phyloP scores from a whole-genome alignment of 2,113 vertebrate genomes.

The Phoxinus phoxinus region DNA sequence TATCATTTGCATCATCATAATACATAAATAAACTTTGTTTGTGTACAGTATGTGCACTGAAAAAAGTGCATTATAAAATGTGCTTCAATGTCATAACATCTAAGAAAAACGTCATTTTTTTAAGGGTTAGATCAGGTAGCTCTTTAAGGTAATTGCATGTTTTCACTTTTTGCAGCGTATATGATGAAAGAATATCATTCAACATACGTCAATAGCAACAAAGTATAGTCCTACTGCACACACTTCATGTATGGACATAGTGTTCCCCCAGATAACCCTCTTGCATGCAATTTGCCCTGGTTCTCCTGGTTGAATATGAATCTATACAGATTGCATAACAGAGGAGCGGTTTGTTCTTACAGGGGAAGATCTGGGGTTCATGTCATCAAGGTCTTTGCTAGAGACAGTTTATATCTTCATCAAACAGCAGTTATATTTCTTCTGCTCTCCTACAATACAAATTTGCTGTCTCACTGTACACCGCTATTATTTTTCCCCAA shows the following conservation, averaged over 20 bases:
- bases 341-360: slow-evolving; percentile 1
- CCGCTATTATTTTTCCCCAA: background rate
- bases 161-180: background rate
- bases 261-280: background rate
- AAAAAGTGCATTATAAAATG: background rate
- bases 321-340: slow-evolving; percentile 12
- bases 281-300: background rate
- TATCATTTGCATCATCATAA: background rate
- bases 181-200: background rate
- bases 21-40: no score
- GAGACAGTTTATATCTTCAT: slow-evolving; percentile 9
- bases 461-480: background rate
- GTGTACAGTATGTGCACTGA: background rate
- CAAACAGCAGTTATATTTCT: background rate
- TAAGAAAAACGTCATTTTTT: no score
- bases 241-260: background rate
- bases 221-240: no score
- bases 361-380: background rate
- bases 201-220: background rate
- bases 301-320: slow-evolving; percentile 7
- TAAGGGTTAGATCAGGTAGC: background rate
- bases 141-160: background rate
- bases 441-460: background rate
- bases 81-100: no score
- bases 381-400: slow-evolving; percentile 13